These are phyloP conservation scores for Puma concolor DNA, from an alignment of 2,113 vertebrate species.

Conservation along the genomic window DNA sequence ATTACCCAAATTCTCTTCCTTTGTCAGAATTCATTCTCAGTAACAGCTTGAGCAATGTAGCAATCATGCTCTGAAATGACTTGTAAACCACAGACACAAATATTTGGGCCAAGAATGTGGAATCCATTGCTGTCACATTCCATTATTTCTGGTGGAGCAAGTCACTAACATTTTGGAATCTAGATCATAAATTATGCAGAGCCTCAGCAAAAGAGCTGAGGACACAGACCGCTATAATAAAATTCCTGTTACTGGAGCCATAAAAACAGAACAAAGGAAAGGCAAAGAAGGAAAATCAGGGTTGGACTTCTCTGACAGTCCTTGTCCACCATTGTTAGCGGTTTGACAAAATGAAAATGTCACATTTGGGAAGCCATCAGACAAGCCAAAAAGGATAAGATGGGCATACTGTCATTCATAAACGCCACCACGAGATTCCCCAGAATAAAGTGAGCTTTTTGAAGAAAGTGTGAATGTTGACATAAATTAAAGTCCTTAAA, in stretches of 20 bases:
- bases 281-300: conserved; percentile 53
- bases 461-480: conserved; percentile 33
- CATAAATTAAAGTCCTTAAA: conserved; percentile 8
- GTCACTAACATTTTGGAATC: conserved; percentile 82
- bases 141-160: conserved; percentile 82
- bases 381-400: not conserved
- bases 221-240: conserved; percentile 77
- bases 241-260: conserved; percentile 69
- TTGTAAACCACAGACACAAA: conserved; percentile 80
- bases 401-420: not conserved
- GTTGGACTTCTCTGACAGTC: conserved; percentile 27
- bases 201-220: conserved; percentile 80
- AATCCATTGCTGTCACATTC: conserved; percentile 81
- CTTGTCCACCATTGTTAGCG: conserved; percentile 12
- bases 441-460: conserved; percentile 2
- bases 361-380: not conserved
- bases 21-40: conserved; percentile 71
- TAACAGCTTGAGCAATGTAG: conserved; percentile 74
- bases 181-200: conserved; percentile 83
- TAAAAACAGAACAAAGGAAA: conserved; percentile 80
- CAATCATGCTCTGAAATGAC: conserved; percentile 72
- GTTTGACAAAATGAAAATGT: conserved; percentile 28
- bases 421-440: not conserved
- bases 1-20: conserved; percentile 63
- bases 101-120: conserved; percentile 80